Evolutionary conservation across 2,113 vertebrate genomes (phyloP), one percentile per base, ranked within the genome.

Genomic region (Melanerpes aurifrons): DNA sequence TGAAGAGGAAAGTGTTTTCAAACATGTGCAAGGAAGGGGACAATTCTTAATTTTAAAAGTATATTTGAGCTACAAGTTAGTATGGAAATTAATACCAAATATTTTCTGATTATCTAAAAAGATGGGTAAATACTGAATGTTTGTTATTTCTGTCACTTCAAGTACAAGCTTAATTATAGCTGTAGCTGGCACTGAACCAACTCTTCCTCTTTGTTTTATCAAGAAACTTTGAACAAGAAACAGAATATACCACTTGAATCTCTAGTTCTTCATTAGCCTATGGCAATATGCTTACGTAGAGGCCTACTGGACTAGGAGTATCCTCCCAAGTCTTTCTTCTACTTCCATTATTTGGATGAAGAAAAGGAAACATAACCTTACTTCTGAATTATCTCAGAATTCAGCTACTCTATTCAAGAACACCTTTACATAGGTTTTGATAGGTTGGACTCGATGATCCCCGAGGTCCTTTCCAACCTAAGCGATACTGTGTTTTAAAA

Each of bases 1-100:
- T 50, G 21, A 63, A 89, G 28, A 35, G 4, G 8, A 81, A 95
- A 94, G 43, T 18, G 50, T 80, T 96, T 66, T 90, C 88, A 91
- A 86, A 70, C 6, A 7, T 2, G 1, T 19, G 25, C 24, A 94
- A 74, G 11, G 13, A 75, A 93, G 87, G 12, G 13, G 56, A 56
- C 5, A 14, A 10, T 35, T 63, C 9, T 50, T 77, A 15, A 18
- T 71, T 80, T 76, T 54, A 2, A 70, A 69, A 15, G 20, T 40
- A 13, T 8, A 12, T 26, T 28, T 32, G 48, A 89, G 15, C 16
- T 72, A 81, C 37, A 40, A 86, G 4, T 50, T 8, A 66, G 78
- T 62, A 77, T n/a, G 25, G 62, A 67, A 86, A 68, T 26, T 53
- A 5, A 11, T 74, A 35, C 18, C 86, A 69, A 96, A 28, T 10